Conservation (phyloP, 2,797 vertebrate species). For the Cirrhinus molitorella region DNA sequence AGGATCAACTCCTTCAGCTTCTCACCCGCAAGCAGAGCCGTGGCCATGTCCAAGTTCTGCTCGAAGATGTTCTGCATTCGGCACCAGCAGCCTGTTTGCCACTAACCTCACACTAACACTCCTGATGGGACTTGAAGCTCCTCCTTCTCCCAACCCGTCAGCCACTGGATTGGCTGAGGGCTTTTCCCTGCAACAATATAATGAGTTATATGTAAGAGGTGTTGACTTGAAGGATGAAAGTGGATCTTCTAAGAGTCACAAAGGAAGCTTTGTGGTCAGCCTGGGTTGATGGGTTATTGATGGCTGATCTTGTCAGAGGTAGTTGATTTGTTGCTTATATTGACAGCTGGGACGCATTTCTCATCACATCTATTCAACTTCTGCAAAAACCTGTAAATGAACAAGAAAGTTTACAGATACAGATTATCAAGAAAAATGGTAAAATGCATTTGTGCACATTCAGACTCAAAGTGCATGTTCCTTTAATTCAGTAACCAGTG, state of each 20-base stretch:
- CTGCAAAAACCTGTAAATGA: constrained; percentile 48
- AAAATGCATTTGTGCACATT: not conserved
- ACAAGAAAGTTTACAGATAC: constrained; percentile 5
- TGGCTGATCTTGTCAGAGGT: constrained; percentile 29
- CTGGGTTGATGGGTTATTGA: constrained; percentile 1
- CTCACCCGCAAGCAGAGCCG: constrained; percentile 96
- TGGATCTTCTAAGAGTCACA: constrained; percentile 36
- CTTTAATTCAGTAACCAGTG: constrained; percentile 17
- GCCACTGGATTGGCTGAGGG: constrained; percentile 44
- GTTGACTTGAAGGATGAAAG: constrained; percentile 27
- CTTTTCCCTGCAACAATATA: constrained; percentile 26
- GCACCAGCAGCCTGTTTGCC: constrained; percentile 64
- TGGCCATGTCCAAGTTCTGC: constrained; percentile 99
- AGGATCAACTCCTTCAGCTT: constrained; percentile 98
- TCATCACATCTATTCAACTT: constrained; percentile 7
- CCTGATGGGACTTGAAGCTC: constrained; percentile 53
- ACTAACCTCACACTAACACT: constrained; percentile 57
- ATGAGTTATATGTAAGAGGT: constrained; percentile 10
- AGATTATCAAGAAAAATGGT: not conserved
- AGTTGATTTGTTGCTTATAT: constrained; percentile 21
- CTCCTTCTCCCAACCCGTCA: constrained; percentile 31
- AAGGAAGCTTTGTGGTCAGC: constrained; percentile 24
- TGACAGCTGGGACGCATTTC: constrained; percentile 24
- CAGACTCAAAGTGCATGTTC: constrained; percentile 4
- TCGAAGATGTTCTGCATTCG: constrained; percentile 98